phyloP scores from a whole-genome alignment of 2,888 invertebrate species.

The Philereme vetulata region DNA sequence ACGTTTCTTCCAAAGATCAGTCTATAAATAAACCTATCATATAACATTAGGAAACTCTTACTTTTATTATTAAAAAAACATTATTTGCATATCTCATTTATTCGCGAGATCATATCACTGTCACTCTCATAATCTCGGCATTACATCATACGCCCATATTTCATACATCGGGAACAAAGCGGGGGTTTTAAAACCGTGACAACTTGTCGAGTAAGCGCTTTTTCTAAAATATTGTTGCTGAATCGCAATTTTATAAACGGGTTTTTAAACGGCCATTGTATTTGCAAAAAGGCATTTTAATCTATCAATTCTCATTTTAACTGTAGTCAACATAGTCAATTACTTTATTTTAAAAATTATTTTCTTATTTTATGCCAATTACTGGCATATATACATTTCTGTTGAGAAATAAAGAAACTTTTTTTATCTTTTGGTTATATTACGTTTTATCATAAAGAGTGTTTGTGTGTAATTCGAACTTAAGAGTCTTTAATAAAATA shows the following conservation, averaged over 20 bases:
- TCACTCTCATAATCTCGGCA: slow-evolving; percentile 25
- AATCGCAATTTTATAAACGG: slow-evolving; percentile 9
- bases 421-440: too few species aligned
- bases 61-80: slow-evolving; percentile 35
- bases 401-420: too few species aligned
- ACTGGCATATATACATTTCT: too few species aligned
- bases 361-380: too few species aligned
- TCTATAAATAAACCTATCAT: neutral
- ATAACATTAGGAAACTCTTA: slow-evolving; percentile 32
- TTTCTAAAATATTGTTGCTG: slow-evolving; percentile 19
- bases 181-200: slow-evolving; percentile 14
- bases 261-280: neutral
- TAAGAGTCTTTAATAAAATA: too few species aligned
- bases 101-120: slow-evolving; percentile 23
- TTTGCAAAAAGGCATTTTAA: too few species aligned
- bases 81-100: slow-evolving; percentile 32
- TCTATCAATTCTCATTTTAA: too few species aligned
- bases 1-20: too few species aligned
- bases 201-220: slow-evolving; percentile 25
- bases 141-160: slow-evolving; percentile 21
- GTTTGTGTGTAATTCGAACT: too few species aligned
- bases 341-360: too few species aligned
- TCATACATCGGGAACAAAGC: slow-evolving; percentile 26
- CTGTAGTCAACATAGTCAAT: too few species aligned
- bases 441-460: too few species aligned